phyloP scores from a whole-genome alignment of 2,888 invertebrate genomes.

The Coelinius sp. region DNA sequence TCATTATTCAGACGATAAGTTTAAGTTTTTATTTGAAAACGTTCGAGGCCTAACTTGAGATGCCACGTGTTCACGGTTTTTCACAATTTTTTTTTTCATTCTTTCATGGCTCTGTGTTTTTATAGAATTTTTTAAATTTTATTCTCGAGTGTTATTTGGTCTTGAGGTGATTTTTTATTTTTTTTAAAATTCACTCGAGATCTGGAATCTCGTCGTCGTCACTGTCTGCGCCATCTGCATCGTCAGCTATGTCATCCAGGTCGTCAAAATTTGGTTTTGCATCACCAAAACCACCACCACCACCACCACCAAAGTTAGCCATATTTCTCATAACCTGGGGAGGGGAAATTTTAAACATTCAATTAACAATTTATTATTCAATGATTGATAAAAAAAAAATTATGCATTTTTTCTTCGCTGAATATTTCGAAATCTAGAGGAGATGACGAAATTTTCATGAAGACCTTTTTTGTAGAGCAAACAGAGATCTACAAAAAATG shows the following conservation, averaged over 20 bases:
- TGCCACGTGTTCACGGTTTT: not conserved
- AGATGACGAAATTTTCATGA: too few relatives aligned
- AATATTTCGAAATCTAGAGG: too few relatives aligned
- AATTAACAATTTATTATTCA: too few relatives aligned
- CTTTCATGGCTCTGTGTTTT: not conserved
- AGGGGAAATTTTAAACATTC: constrained; percentile 20
- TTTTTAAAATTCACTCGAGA: constrained; percentile 79
- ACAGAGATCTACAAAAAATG: too few relatives aligned
- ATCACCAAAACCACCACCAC: constrained; percentile 72
- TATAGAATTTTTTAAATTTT: constrained; percentile 22
- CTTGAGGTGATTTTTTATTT: not conserved
- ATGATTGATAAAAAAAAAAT: too few relatives aligned
- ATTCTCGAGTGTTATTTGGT: constrained; percentile 6
- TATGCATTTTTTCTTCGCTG: too few relatives aligned
- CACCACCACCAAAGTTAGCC: constrained; percentile 79
- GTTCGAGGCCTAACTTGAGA: constrained; percentile 13
- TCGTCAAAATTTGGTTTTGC: constrained; percentile 83
- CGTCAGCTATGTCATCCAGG: constrained; percentile 77
- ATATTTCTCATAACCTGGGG: constrained; percentile 80
- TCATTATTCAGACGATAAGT: not conserved
- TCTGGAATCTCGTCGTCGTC: constrained; percentile 85
- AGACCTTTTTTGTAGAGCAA: too few relatives aligned
- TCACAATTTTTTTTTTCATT: not conserved
- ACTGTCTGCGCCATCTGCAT: constrained; percentile 74
- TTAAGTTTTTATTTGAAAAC: constrained; percentile 43